These are phyloP conservation scores for Drosophila pruinosa DNA, from an alignment of 1,140 invertebrate genomes.

Conservation along the genomic window DNA sequence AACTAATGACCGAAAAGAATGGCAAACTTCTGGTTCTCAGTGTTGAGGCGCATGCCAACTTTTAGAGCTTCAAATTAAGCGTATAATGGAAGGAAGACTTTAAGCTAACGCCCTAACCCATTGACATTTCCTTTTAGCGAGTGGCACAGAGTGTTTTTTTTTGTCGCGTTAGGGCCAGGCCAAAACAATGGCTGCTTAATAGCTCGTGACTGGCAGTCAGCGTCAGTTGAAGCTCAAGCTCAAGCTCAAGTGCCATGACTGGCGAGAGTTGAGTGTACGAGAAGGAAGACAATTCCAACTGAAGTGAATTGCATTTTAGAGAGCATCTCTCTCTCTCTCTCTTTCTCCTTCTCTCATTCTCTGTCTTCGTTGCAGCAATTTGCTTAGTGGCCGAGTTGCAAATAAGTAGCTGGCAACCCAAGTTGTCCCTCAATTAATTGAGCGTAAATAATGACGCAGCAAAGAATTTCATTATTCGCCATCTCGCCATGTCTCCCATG, in stretches of 20 bases:
- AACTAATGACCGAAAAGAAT: slow-evolving; percentile 75
- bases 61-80: slow-evolving; percentile 37
- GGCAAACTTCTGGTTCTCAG: slow-evolving; percentile 71
- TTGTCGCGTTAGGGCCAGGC: background rate
- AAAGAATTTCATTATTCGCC: slow-evolving; percentile 7
- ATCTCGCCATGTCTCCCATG: background rate
- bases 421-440: slow-evolving; percentile 51
- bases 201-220: slow-evolving; percentile 52
- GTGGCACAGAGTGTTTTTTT: background rate
- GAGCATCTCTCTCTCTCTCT: background rate
- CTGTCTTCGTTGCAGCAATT: too few relatives aligned
- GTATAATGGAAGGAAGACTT: background rate
- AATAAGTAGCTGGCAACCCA: slow-evolving; percentile 11
- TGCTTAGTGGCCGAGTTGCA: slow-evolving; percentile 47
- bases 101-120: background rate
- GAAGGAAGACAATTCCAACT: slow-evolving; percentile 24
- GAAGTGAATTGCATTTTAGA: slow-evolving; percentile 37
- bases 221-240: slow-evolving; percentile 7
- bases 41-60: slow-evolving; percentile 60
- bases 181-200: slow-evolving; percentile 72
- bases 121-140: background rate
- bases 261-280: too few relatives aligned
- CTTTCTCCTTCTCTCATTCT: background rate
- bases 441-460: slow-evolving; percentile 52
- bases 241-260: background rate